Conservation (phyloP, 2,888 invertebrate genomes). For the Cristatella mucedo region DNA sequence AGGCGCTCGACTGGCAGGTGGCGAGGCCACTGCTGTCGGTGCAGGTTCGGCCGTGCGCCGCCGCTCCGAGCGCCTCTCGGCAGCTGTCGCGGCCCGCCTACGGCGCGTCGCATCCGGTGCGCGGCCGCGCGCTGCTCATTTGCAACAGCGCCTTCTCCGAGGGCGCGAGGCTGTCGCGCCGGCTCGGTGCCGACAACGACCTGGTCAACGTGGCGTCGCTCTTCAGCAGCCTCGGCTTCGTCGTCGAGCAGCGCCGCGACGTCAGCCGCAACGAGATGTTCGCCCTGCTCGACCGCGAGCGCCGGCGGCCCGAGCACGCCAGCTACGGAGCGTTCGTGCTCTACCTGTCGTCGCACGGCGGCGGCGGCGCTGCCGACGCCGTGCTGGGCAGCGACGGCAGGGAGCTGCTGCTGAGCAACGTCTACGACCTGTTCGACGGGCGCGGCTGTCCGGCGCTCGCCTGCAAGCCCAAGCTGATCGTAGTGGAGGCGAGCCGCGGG, state of each 20-base stretch:
- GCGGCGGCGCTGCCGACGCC: background rate
- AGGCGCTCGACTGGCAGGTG: no score
- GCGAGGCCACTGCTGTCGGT: no score
- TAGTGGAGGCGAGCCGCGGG: slow-evolving; percentile 11
- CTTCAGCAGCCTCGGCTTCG: background rate
- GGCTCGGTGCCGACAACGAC: slow-evolving; percentile 4
- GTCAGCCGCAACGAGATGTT: background rate
- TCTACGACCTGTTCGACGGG: slow-evolving; percentile 5
- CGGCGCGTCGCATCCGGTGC: background rate
- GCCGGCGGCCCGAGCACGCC: background rate
- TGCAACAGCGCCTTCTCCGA: slow-evolving; percentile 5
- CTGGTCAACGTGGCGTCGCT: background rate
- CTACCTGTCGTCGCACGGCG: background rate
- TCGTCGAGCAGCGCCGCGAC: background rate
- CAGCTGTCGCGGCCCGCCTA: no score
- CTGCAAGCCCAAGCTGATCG: slow-evolving; percentile 13
- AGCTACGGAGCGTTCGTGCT: slow-evolving; percentile 1
- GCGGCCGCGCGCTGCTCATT: slow-evolving; percentile 1
- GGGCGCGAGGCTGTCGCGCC: background rate
- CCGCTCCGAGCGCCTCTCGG: no score
- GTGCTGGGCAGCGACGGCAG: background rate
- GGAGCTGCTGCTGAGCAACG: background rate
- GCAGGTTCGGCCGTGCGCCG: no score
- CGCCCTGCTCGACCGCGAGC: background rate
- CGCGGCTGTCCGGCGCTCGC: slow-evolving; percentile 10